phyloP scores from a whole-genome alignment of 2,797 vertebrate species.

The Brotogeris chrysoptera region DNA sequence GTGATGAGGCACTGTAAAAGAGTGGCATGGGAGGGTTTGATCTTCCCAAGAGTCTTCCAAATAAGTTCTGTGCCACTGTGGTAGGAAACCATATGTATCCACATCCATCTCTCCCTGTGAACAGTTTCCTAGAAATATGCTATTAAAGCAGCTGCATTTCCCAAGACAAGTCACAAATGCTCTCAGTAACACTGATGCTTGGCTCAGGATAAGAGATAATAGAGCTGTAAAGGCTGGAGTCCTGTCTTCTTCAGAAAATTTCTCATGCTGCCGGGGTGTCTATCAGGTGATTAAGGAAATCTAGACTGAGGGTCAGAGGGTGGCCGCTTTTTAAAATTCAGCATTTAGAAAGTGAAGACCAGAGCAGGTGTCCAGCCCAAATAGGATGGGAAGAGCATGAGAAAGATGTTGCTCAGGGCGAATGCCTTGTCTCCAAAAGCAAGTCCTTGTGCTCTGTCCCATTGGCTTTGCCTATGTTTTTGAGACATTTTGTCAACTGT shows the following conservation, averaged over 20 bases:
- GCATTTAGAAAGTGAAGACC: background rate
- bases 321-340: background rate
- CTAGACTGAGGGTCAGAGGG: background rate
- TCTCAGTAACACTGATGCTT: background rate
- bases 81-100: background rate
- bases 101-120: background rate
- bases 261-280: background rate
- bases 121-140: background rate
- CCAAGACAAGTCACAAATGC: background rate
- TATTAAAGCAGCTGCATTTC: background rate
- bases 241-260: background rate
- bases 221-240: background rate
- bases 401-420: fast-evolving
- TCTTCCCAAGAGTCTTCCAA: background rate
- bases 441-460: background rate
- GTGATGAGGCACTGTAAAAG: background rate
- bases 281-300: background rate
- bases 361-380: background rate
- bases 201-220: background rate
- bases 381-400: background rate
- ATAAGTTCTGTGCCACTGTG: background rate
- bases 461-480: background rate
- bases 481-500: background rate
- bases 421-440: background rate
- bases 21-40: background rate